phyloP scores from a whole-genome alignment of 2,797 vertebrate species.

The Chrysocyon brachyurus region DNA sequence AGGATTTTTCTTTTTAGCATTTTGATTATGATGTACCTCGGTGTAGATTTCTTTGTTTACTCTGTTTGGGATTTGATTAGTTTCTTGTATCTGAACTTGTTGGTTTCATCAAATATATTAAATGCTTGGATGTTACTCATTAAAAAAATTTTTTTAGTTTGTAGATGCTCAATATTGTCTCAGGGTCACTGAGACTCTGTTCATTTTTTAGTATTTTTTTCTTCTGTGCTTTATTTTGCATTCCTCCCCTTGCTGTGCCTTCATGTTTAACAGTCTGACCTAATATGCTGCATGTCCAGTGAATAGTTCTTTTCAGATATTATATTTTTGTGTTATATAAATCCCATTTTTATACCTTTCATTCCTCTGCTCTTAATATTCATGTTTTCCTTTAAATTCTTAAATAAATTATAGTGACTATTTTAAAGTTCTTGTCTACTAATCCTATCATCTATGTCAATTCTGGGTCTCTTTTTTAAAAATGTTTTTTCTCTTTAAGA shows the following conservation, averaged over 20 bases:
- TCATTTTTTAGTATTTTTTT: background rate
- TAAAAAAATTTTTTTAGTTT: background rate
- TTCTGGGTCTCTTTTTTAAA: background rate
- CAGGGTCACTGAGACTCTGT: background rate
- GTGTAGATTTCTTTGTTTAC: background rate
- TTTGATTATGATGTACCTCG: background rate
- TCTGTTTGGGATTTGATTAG: background rate
- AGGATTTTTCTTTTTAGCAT: background rate
- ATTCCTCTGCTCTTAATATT: background rate
- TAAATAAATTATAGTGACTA: background rate
- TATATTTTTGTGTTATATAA: background rate
- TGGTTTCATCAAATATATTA: constrained; percentile 11
- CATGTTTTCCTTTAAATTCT: constrained; percentile 9
- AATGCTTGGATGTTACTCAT: background rate
- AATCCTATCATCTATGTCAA: background rate
- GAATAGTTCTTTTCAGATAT: constrained; percentile 16
- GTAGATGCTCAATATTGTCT: background rate
- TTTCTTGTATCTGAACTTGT: background rate
- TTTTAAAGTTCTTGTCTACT: constrained; percentile 25
- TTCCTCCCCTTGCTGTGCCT: background rate
- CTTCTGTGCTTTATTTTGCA: background rate
- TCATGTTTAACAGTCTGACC: background rate
- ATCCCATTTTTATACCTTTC: background rate
- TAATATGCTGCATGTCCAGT: background rate
- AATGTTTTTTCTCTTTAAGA: background rate